Conservation (phyloP, 2,888 invertebrate genomes). For the Tinea semifulvella region DNA sequence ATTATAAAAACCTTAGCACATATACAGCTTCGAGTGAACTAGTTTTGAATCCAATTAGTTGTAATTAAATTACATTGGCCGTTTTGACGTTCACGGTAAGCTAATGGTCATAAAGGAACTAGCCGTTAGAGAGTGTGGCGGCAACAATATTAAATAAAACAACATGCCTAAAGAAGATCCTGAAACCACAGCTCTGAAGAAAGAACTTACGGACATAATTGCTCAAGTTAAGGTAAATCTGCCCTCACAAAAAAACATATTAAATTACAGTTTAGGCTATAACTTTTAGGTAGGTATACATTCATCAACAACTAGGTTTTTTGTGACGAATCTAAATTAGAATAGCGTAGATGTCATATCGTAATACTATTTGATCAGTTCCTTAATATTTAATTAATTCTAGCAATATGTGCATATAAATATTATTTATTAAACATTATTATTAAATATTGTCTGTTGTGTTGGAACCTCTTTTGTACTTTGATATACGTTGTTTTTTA, state of each 20-base stretch:
- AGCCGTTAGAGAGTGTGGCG: background rate
- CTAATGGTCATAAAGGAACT: background rate
- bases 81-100: background rate
- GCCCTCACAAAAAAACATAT: background rate
- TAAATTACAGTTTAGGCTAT: background rate
- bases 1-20: conserved; percentile 33
- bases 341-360: too few species aligned
- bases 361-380: too few species aligned
- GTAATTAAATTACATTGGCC: conserved; percentile 26
- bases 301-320: too few species aligned
- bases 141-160: conserved; percentile 2
- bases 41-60: conserved; percentile 46
- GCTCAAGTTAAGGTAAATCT: conserved; percentile 76
- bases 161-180: conserved; percentile 85
- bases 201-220: conserved; percentile 83
- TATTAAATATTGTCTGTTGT: too few species aligned
- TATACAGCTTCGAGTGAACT: conserved; percentile 39
- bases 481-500: too few species aligned
- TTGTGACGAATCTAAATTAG: too few species aligned
- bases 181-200: conserved; percentile 78
- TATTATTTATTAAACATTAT: too few species aligned
- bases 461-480: too few species aligned
- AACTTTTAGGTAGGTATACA: too few species aligned
- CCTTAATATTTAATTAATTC: too few species aligned
- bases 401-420: too few species aligned